phyloP scores from a whole-genome alignment of 2,888 invertebrate genomes.

The Autographa pulchrina region DNA sequence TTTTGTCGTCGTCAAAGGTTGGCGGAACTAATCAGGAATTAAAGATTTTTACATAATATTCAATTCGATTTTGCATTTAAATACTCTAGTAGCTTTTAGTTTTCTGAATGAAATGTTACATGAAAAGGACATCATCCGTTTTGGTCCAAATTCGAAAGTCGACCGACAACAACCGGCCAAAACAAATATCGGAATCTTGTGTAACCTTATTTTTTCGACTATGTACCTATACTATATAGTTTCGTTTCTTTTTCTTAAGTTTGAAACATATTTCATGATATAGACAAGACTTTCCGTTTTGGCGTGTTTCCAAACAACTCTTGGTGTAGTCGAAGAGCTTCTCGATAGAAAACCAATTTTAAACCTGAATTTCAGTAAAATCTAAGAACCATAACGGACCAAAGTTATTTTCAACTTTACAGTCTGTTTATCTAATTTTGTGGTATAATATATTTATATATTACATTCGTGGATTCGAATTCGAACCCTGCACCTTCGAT shows the following conservation, averaged over 20 bases:
- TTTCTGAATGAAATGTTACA: background rate
- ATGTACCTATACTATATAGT: background rate
- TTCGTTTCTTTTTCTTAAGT: background rate
- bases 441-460: background rate
- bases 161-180: no score
- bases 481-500: constrained; percentile 3
- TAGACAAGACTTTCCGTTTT: background rate
- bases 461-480: background rate
- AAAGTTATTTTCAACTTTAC: no score
- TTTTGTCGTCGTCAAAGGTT: background rate
- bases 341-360: background rate
- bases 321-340: background rate
- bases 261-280: background rate
- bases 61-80: no score
- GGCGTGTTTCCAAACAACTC: background rate
- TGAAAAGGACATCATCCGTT: no score
- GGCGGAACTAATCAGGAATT: background rate
- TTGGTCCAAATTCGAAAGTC: no score
- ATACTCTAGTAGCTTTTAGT: background rate
- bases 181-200: background rate
- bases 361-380: no score
- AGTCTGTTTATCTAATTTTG: background rate
- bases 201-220: background rate
- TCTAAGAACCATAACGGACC: no score
- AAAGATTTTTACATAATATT: no score